A percentile compares a stretch with the other conserved stretches of the same genome.
phyloP scores from a whole-genome alignment of 2,113 vertebrate species.

The Guaruba guarouba region DNA sequence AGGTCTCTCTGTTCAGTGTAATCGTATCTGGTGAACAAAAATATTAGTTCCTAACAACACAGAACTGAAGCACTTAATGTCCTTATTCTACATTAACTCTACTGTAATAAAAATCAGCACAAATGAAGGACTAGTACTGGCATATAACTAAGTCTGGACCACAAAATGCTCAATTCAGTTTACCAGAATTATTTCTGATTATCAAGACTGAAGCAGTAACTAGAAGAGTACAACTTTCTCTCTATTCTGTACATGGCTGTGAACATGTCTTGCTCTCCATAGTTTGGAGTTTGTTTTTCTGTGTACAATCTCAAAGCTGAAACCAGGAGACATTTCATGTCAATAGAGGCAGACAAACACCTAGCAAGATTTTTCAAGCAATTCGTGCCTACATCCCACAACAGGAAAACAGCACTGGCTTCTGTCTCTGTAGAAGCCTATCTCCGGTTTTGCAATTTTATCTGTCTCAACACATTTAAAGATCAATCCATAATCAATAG shows the following conservation, averaged over 20 bases:
- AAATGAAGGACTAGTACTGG: neutral
- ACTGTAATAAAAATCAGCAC: neutral
- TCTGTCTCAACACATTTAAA: neutral
- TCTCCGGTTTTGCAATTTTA: neutral
- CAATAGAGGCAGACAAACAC: neutral
- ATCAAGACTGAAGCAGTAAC: neutral
- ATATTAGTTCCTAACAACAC: neutral
- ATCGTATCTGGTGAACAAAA: neutral
- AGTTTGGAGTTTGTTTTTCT: neutral
- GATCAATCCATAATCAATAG: neutral
- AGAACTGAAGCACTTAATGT: neutral
- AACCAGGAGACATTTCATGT: neutral
- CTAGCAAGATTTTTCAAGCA: neutral
- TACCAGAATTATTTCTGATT: neutral
- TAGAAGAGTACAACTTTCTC: neutral
- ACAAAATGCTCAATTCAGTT: neutral
- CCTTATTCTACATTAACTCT: neutral
- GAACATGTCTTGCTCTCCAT: neutral
- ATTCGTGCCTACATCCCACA: neutral
- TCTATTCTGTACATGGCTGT: fast-evolving
- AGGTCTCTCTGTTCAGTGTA: neutral
- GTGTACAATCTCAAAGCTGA: neutral
- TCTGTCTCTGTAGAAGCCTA: neutral
- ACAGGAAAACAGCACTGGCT: neutral
- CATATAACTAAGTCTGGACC: neutral